Evolutionary conservation across 2,888 invertebrate genomes (phyloP).

Genomic region (Erpobdella octoculata): DNA sequence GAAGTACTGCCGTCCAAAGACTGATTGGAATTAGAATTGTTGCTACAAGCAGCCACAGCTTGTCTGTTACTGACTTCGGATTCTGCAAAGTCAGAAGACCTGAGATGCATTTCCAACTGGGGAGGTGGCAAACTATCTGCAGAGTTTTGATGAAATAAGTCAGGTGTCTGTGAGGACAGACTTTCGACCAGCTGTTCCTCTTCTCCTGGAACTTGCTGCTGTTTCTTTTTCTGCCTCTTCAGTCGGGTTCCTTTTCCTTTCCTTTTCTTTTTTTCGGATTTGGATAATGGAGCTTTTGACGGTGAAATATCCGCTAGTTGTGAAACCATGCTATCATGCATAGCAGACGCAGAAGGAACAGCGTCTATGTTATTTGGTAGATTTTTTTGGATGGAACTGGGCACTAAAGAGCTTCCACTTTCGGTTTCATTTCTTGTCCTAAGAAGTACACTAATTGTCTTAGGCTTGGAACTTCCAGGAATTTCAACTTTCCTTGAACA

Average conservation of each 20-base stretch:
- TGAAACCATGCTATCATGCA: too few relatives aligned
- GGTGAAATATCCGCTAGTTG: neutral
- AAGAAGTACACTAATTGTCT: neutral
- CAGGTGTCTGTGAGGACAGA: too few relatives aligned
- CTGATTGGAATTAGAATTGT: too few relatives aligned
- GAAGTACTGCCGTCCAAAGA: neutral
- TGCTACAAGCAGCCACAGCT: neutral
- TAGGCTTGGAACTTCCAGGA: neutral
- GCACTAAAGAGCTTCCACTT: neutral
- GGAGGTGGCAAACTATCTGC: too few relatives aligned
- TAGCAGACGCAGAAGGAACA: too few relatives aligned
- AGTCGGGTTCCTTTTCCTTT: neutral
- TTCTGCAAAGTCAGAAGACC: constrained; percentile 22
- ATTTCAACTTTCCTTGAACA: constrained; percentile 1
- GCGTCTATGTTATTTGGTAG: neutral
- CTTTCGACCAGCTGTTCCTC: too few relatives aligned
- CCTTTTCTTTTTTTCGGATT: constrained; percentile 1
- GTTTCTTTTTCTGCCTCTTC: constrained; percentile 1
- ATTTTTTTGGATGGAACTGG: neutral
- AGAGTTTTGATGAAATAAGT: too few relatives aligned
- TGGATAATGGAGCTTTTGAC: neutral
- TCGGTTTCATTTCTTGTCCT: neutral
- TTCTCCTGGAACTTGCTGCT: too few relatives aligned
- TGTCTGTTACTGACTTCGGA: neutral
- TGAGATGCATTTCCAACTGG: neutral